Conservation (phyloP, 2,888 invertebrate species). For the Opisthograptis luteolata region DNA sequence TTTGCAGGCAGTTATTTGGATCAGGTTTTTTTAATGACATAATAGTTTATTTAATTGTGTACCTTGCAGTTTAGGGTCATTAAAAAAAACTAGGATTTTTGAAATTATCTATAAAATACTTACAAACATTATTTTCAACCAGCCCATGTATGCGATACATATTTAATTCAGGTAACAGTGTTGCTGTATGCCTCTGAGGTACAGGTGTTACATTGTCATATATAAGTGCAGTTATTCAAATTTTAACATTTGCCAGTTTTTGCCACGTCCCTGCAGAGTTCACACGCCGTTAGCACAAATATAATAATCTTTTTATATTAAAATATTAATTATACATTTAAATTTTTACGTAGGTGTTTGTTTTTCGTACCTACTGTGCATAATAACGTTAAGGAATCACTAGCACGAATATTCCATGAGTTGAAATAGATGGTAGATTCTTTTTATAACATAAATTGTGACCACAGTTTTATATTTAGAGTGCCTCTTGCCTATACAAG, state of each 20-base stretch:
- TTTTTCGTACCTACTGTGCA: conserved; percentile 67
- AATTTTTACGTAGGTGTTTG: conserved; percentile 55
- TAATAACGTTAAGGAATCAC: conserved; percentile 68
- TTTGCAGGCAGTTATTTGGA: too few species aligned
- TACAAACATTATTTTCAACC: too few species aligned
- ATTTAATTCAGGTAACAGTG: too few species aligned
- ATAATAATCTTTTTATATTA: conserved; percentile 49
- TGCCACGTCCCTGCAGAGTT: conserved; percentile 75
- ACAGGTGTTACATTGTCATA: conserved; percentile 1
- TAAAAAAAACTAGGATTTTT: too few species aligned
- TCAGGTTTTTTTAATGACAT: too few species aligned
- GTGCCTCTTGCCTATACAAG: conserved; percentile 86
- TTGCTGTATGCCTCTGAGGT: not conserved
- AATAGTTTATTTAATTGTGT: too few species aligned
- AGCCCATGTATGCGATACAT: too few species aligned
- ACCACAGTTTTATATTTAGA: conserved; percentile 86
- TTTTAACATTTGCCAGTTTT: conserved; percentile 79
- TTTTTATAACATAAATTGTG: conserved; percentile 82
- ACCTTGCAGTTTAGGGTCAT: too few species aligned
- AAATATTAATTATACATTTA: conserved; percentile 49
- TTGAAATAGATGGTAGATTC: conserved; percentile 78
- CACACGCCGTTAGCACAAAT: conserved; percentile 81
- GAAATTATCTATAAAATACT: too few species aligned
- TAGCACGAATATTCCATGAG: conserved; percentile 76
- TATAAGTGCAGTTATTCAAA: conserved; percentile 84